phyloP scores from a whole-genome alignment of 2,113 vertebrate genomes.

The Lampris incognitus region DNA sequence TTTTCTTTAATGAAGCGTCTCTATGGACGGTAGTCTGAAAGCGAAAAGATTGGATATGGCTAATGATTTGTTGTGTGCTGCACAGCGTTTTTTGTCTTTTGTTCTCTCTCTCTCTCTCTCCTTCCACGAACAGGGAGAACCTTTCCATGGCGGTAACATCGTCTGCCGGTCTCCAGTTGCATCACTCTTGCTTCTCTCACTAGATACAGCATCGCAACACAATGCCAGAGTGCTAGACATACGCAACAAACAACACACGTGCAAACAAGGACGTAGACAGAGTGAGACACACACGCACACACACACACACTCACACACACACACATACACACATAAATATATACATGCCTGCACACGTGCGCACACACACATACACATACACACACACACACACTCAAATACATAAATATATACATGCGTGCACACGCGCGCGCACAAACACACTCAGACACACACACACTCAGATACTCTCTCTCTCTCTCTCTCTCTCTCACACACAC shows the following conservation, averaged over 20 bases:
- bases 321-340: conserved; percentile 32
- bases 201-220: conserved; percentile 44
- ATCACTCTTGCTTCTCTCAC: conserved; percentile 40
- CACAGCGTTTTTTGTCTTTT: conserved; percentile 15
- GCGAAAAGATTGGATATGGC: conserved; percentile 10
- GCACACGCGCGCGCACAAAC: too few relatives aligned
- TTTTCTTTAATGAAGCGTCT: conserved; percentile 48
- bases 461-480: too few relatives aligned
- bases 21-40: conserved; percentile 29
- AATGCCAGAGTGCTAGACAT: conserved; percentile 44
- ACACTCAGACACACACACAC: too few relatives aligned
- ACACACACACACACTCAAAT: too few relatives aligned
- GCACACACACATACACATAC: conserved; percentile 16
- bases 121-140: conserved; percentile 51
- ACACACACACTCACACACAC: conserved; percentile 30
- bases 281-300: neutral
- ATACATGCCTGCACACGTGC: conserved; percentile 22
- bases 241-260: conserved; percentile 36
- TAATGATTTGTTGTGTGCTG: conserved; percentile 63
- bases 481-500: too few relatives aligned
- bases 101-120: conserved; percentile 1
- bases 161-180: conserved; percentile 60
- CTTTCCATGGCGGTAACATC: conserved; percentile 51
- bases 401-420: too few relatives aligned
- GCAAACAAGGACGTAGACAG: too few relatives aligned